Percentiles rank a stretch among this genome's conserved stretches.
phyloP scores from a whole-genome alignment of 2,888 invertebrate genomes.

The Temnothorax ravouxi region DNA sequence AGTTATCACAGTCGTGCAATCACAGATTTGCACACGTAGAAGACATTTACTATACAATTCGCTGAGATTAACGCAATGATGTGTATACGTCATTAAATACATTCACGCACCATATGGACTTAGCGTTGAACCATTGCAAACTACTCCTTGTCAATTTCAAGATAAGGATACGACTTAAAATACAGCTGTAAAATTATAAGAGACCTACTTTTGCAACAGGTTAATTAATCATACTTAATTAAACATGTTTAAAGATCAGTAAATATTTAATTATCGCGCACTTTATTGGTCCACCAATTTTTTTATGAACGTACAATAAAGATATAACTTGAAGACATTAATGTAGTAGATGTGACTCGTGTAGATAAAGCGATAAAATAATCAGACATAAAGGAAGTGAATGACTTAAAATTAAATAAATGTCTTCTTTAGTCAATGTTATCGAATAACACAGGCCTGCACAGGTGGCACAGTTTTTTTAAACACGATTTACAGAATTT shows the following conservation, averaged over 20 bases:
- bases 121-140: not conserved
- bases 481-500: not conserved
- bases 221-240: not conserved
- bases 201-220: not conserved
- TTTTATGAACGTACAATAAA: conserved; percentile 3
- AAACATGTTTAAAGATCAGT: not conserved
- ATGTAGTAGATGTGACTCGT: not conserved
- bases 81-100: conserved; percentile 22
- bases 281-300: not conserved
- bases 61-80: conserved; percentile 38
- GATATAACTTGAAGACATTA: not conserved
- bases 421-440: not conserved
- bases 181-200: not conserved
- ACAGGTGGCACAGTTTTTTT: not conserved
- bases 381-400: not conserved
- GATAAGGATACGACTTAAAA: not conserved
- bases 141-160: not conserved
- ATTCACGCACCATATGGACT: not conserved
- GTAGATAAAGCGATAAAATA: not conserved
- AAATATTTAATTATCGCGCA: not conserved
- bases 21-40: conserved; percentile 15
- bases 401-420: not conserved
- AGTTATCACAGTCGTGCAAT: conserved; percentile 43
- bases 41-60: conserved; percentile 46
- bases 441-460: not conserved